Conservation (phyloP, 2,113 vertebrate species). For the Argyrosomus japonicus region DNA sequence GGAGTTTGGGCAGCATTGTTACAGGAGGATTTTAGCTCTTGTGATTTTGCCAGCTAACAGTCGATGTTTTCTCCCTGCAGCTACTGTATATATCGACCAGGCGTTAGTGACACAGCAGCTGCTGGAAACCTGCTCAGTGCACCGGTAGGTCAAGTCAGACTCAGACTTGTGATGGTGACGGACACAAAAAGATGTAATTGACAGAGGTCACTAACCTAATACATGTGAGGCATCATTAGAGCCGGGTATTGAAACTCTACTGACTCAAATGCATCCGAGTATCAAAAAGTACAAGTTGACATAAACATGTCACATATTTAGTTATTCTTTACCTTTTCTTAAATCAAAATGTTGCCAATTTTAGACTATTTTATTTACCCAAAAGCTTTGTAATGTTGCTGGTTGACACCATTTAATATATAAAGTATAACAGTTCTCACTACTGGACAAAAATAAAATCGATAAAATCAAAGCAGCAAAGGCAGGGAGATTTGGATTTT, state of each 20-base stretch:
- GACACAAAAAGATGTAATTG: constrained; percentile 23
- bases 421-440: no score
- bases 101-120: constrained; percentile 51
- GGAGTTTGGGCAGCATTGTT: constrained; percentile 67
- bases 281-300: neutral
- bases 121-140: constrained; percentile 25
- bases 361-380: neutral
- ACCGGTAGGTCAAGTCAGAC: constrained; percentile 41
- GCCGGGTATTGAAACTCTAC: neutral
- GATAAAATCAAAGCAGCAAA: neutral
- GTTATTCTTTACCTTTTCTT: neutral
- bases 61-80: constrained; percentile 52
- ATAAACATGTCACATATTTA: neutral
- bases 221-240: constrained; percentile 10
- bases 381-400: neutral
- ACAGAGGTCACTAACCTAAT: constrained; percentile 2
- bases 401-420: neutral
- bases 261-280: neutral
- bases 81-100: constrained; percentile 52
- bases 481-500: neutral
- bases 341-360: neutral
- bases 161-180: constrained; percentile 33
- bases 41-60: constrained; percentile 58
- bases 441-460: no score
- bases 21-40: constrained; percentile 46